Evolutionary conservation across 2,888 invertebrate genomes (phyloP).

Genomic region (Bhutanitis thaidina): DNA sequence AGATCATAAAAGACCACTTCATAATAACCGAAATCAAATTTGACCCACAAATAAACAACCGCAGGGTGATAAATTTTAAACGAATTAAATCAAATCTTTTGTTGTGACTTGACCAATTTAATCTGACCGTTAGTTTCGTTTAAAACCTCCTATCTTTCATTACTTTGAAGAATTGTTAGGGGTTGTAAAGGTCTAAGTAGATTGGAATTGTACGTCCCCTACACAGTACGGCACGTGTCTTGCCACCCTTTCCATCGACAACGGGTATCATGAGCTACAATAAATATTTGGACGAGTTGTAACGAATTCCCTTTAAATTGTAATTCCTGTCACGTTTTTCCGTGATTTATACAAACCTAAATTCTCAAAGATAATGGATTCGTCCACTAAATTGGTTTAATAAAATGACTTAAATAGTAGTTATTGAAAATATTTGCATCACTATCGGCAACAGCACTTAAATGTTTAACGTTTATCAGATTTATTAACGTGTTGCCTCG

Average conservation of each 20-base stretch:
- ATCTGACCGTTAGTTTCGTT: conserved; percentile 33
- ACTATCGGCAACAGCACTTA: too few species aligned
- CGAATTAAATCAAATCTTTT: conserved; percentile 64
- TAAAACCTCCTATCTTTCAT: conserved; percentile 12
- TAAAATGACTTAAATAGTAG: too few species aligned
- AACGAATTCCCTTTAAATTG: conserved; percentile 43
- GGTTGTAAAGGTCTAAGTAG: conserved; percentile 30
- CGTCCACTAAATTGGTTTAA: too few species aligned
- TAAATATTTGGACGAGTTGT: conserved; percentile 70
- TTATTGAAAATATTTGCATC: too few species aligned
- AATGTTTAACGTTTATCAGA: too few species aligned
- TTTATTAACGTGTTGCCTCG: too few species aligned
- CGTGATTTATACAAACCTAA: conserved; percentile 3
- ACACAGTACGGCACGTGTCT: conserved; percentile 55
- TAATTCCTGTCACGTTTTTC: conserved; percentile 33
- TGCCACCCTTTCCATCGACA: conserved; percentile 54
- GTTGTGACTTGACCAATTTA: conserved; percentile 23
- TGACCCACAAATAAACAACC: conserved; percentile 53
- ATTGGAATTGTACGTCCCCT: conserved; percentile 44
- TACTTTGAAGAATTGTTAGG: conserved; percentile 8
- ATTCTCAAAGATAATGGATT: too few species aligned
- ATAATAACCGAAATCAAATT: conserved; percentile 61
- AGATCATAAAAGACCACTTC: conserved; percentile 63
- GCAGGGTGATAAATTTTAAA: conserved; percentile 66
- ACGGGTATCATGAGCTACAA: conserved; percentile 46